Percentiles rank a stretch among this genome's conserved stretches.
These are phyloP conservation scores for Drosophila parabipectinata DNA, from an alignment of 1,140 invertebrate species.

Conservation along the genomic window DNA sequence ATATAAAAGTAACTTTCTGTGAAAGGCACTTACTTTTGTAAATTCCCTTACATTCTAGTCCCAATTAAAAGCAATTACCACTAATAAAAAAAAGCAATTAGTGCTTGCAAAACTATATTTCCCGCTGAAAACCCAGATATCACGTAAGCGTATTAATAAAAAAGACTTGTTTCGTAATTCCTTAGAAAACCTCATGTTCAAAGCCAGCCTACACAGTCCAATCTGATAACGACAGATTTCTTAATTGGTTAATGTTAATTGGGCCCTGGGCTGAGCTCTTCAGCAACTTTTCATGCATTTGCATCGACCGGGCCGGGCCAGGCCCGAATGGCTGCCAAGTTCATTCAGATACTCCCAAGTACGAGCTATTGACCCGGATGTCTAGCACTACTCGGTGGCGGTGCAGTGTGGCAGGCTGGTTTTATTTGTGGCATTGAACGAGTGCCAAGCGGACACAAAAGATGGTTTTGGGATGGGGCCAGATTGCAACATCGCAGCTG, in stretches of 20 bases:
- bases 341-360: slow-evolving; percentile 31
- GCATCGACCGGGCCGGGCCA: slow-evolving; percentile 1
- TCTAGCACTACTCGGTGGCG: slow-evolving; percentile 21
- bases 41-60: background rate
- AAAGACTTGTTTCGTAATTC: slow-evolving; percentile 11
- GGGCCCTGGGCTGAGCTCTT: background rate
- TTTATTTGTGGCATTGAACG: slow-evolving; percentile 23
- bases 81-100: background rate
- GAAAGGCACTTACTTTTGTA: background rate
- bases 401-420: slow-evolving; percentile 12
- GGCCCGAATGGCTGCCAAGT: slow-evolving; percentile 27
- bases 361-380: slow-evolving; percentile 46
- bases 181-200: slow-evolving; percentile 8
- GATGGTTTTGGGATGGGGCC: slow-evolving; percentile 28
- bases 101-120: background rate
- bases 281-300: slow-evolving; percentile 19
- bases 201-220: slow-evolving; percentile 1
- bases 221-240: slow-evolving; percentile 7
- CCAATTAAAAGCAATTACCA: background rate
- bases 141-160: background rate
- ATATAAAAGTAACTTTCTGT: background rate
- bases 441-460: slow-evolving; percentile 33
- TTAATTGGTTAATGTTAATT: slow-evolving; percentile 35
- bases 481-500: slow-evolving; percentile 30
- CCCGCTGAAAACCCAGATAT: background rate